phyloP scores from a whole-genome alignment of 2,797 vertebrate species.

The Pteronotus mesoamericanus region DNA sequence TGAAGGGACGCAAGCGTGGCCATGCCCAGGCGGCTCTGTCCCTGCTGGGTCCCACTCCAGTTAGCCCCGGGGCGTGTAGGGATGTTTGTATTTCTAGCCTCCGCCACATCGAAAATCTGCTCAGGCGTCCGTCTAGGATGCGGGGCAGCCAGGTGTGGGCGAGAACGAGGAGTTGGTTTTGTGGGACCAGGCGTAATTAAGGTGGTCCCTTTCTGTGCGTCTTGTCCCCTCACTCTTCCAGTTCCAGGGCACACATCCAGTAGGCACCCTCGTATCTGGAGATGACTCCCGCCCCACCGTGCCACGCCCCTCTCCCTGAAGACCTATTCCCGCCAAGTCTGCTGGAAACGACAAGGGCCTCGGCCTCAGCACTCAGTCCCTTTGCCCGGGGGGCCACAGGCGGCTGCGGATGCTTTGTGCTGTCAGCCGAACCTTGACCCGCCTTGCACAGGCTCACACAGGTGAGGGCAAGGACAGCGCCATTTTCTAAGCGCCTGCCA shows the following conservation, averaged over 20 bases:
- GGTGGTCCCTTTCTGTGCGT: background rate
- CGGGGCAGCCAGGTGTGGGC: background rate
- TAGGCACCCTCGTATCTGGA: background rate
- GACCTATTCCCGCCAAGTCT: background rate
- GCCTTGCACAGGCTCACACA: background rate
- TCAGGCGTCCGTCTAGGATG: background rate
- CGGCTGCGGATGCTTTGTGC: background rate
- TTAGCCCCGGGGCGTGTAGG: background rate
- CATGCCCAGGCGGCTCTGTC: rapidly evolving
- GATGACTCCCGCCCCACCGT: background rate
- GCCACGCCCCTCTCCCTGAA: background rate
- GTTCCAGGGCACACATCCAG: background rate
- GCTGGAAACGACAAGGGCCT: background rate
- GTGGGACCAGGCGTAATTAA: background rate
- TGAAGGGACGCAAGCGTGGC: background rate
- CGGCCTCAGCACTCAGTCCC: background rate
- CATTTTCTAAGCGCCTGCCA: background rate
- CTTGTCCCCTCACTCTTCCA: background rate
- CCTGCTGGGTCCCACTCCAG: background rate
- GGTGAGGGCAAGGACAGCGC: background rate
- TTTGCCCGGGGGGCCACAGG: background rate
- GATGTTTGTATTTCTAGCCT: background rate
- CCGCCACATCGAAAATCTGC: background rate
- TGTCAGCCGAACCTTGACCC: background rate
- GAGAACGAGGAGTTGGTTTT: background rate